These are phyloP conservation scores for Pangasius larnaudii DNA, from an alignment of 2,797 vertebrate species.

Conservation along the genomic window DNA sequence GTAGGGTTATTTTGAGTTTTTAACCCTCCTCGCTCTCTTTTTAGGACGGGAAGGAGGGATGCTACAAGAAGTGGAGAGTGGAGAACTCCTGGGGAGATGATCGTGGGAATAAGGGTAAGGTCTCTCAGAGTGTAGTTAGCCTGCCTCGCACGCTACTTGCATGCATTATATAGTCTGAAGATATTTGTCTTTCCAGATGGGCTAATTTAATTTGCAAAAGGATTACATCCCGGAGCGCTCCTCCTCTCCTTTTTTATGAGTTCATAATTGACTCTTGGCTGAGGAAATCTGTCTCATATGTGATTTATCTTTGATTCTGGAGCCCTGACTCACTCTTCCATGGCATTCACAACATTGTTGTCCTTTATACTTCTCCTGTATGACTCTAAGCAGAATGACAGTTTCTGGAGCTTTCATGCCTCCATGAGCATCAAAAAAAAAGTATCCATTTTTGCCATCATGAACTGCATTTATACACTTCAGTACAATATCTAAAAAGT, in stretches of 20 bases:
- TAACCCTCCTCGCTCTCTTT: not conserved
- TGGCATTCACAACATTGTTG: not conserved
- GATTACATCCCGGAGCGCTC: constrained; percentile 56
- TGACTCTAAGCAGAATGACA: not conserved
- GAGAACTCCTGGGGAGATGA: constrained; percentile 99
- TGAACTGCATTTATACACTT: not conserved
- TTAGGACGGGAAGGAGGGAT: constrained; percentile 83
- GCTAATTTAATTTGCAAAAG: constrained; percentile 59
- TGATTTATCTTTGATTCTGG: constrained; percentile 33
- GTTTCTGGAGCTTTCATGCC: not conserved
- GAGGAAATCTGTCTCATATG: constrained; percentile 56
- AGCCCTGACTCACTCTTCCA: not conserved
- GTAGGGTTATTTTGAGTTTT: not conserved
- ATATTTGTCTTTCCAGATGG: constrained; percentile 61
- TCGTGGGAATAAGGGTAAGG: constrained; percentile 95
- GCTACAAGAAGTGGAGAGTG: constrained; percentile 93
- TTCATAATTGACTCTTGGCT: constrained; percentile 64
- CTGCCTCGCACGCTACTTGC: constrained; percentile 14
- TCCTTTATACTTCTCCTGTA: not conserved
- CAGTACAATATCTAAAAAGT: not conserved
- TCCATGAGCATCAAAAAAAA: not conserved
- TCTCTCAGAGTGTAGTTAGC: not conserved
- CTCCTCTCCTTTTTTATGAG: constrained; percentile 61
- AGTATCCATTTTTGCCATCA: not conserved
- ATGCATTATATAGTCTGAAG: constrained; percentile 35